phyloP scores from a whole-genome alignment of 2,888 invertebrate species.

The Nephrotoma flavescens region DNA sequence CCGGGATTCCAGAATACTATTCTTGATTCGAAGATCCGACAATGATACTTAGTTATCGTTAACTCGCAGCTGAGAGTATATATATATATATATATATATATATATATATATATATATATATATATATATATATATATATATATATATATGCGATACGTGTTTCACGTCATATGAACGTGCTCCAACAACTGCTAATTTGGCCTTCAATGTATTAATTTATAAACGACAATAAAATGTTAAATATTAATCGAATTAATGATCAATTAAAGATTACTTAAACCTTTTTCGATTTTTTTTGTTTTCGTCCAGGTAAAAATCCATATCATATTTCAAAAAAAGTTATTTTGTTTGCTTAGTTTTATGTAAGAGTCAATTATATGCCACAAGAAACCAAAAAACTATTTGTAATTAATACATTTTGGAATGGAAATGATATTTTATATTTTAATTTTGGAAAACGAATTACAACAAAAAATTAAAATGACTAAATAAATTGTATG shows the following conservation, averaged over 20 bases:
- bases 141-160: no score
- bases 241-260: not conserved
- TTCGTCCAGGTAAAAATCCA: not conserved
- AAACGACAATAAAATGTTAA: not conserved
- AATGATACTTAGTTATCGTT: no score
- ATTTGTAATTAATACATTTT: not conserved
- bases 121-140: no score
- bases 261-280: not conserved
- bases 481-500: not conserved
- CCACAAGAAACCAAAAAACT: not conserved
- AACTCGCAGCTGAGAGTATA: no score
- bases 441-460: not conserved
- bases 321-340: not conserved
- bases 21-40: no score
- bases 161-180: no score
- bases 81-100: no score
- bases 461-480: not conserved
- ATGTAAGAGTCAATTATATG: not conserved
- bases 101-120: no score
- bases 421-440: not conserved
- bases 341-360: not conserved
- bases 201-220: not conserved
- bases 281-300: not conserved
- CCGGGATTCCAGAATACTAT: no score
- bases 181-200: not conserved